These are phyloP conservation scores for Cosmia trapezina DNA, from an alignment of 2,888 invertebrate genomes.

Conservation along the genomic window DNA sequence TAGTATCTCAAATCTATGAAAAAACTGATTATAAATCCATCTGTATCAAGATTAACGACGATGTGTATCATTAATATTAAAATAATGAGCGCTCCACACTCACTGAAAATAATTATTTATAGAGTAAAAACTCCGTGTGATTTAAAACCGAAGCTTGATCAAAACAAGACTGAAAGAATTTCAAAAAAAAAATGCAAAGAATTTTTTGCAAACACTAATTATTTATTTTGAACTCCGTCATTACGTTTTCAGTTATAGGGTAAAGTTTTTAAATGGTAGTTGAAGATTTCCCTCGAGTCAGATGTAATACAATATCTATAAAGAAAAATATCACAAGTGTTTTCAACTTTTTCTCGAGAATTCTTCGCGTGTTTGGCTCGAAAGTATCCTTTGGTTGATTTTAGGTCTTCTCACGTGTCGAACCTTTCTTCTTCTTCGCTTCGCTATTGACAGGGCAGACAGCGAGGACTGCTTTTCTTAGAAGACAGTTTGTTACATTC, in stretches of 20 bases:
- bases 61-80: conserved; percentile 26
- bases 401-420: background rate
- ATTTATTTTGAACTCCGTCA: conserved; percentile 63
- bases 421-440: background rate
- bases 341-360: conserved; percentile 30
- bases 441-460: too few relatives aligned
- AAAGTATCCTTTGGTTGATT: conserved; percentile 35
- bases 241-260: conserved; percentile 40
- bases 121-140: conserved; percentile 7
- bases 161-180: conserved; percentile 26
- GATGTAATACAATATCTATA: conserved; percentile 19
- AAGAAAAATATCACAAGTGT: conserved; percentile 43
- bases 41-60: conserved; percentile 7
- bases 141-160: conserved; percentile 11
- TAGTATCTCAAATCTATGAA: background rate
- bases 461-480: too few relatives aligned
- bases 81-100: conserved; percentile 39
- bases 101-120: conserved; percentile 3
- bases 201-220: conserved; percentile 50
- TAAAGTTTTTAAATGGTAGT: conserved; percentile 49
- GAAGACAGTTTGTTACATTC: too few relatives aligned
- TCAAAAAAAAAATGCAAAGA: conserved; percentile 11
- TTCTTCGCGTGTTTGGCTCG: conserved; percentile 11
- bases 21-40: background rate
- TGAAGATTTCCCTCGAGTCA: conserved; percentile 50